Evolutionary conservation across 2,113 vertebrate genomes (phyloP), one percentile per base, ranked within the genome.

Genomic region (Mugil cephalus): DNA sequence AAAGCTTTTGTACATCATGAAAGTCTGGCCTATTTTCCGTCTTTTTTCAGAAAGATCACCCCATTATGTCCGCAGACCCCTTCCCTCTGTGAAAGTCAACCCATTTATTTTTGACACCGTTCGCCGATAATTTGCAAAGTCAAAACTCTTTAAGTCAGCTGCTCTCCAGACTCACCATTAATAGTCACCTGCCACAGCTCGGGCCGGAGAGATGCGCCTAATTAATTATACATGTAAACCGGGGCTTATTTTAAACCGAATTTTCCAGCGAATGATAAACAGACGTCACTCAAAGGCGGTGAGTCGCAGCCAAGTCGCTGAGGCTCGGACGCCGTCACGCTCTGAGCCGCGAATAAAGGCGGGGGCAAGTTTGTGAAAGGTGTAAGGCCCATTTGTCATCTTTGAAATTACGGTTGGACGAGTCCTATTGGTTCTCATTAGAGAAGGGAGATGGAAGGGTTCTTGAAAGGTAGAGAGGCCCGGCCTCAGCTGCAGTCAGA

Each of bases 171-270:
- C 58, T 60, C 74, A 55, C 54, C 80, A 73, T 86, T 84, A 85
- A 88, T 80, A 85, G 91, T 89, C 87, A 88, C 86, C 83, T 85
- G 82, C 82, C 74, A 59, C 38, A 80, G 73, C 68, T 65, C 18
- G 24, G 24, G 6, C 54, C 56, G 55, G 77, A 74, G 69, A 69
- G 74, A 76, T 19, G 79, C 71, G 74, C 24, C 71, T 73, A 66
- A 87, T 91, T 88, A 87, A 90, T 91, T 79, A 88, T 77, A 74
- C 73, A 88, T 86, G 81, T 85, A 72, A 70, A 84, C 82, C 79
- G 48, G 76, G 62, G 63, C 68, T 84, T 76, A 79, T 77, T 85
- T 78, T 72, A 65, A 87, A 76, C 60, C n/a, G 73, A 52, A 80
- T 81, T 81, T 82, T 72, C 70, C 69, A 40, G 47, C 12, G 64